Evolutionary conservation across 1,140 invertebrate genomes (phyloP), one percentile per base, ranked within the genome.

Genomic region (Formica exsecta): DNA sequence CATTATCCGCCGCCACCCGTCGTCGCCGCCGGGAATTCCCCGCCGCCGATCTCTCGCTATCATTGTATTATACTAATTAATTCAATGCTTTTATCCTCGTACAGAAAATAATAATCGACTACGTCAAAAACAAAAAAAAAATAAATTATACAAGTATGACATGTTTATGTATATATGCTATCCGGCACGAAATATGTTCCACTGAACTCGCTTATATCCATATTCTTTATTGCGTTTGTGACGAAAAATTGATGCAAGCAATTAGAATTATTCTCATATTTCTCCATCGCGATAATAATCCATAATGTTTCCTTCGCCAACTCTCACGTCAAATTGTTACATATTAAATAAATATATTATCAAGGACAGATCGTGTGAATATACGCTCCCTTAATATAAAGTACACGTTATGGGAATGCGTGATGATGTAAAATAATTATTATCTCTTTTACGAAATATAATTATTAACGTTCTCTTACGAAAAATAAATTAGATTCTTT

Each of bases 1-100:
- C 54, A 83, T 83, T 83, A 83, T 74, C 79, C 79, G 36, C 79
- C 79, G 77, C 66, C 64, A 65, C 36, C 73, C 59, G 71, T 61
- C 54, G 71, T 36, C 71, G 57, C 79, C 79, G 68, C 32, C 68
- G 79, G 79, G 79, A 83, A 83, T 83, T 74, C 66, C 36, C 77
- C 13, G 38, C 66, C 36, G 66, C 51, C 79, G 68, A 83, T 83
- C 68, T 81, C 79, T 83, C 79, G 79, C 79, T 83, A 74, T 83
- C 79, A 74, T 83, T 70, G 68, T 83, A 44, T 83, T 83, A 83
- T 61, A 74, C 79, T 73, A 81, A 83, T 57, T 83, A 83, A 83
- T 83, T 71, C 79, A 73, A 61, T 74, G 68, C 79, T 83, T 73
- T 83, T 73, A 62, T 83, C 68, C 79, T 32, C 79, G 68, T 83